Evolutionary conservation across 53 echinoderm and acorn worm species (phyloP).

Genomic region (Pentamera pediparva): DNA sequence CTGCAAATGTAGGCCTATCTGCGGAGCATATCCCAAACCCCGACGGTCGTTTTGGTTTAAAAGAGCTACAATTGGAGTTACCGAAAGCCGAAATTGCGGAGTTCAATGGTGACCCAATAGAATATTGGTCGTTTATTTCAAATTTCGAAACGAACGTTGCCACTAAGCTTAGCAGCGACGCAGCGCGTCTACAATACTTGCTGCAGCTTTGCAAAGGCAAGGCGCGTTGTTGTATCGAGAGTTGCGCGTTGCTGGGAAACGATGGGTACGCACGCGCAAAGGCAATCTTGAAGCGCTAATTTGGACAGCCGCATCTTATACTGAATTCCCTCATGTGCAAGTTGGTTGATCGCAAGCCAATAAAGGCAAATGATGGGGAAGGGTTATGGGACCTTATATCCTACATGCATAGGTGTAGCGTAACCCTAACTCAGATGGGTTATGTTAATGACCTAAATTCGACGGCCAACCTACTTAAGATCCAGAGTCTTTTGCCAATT

Average conservation of each 20-base stretch:
- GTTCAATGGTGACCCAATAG: too few species aligned
- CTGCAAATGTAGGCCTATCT: too few species aligned
- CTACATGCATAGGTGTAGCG: slow-evolving; percentile 28
- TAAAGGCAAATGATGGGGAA: slow-evolving; percentile 13
- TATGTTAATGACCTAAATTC: not conserved
- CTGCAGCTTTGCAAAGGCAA: slow-evolving; percentile 38
- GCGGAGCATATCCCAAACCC: too few species aligned
- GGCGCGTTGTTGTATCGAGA: slow-evolving; percentile 34
- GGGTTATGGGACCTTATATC: slow-evolving; percentile 19
- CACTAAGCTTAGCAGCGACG: not conserved
- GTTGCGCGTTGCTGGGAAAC: slow-evolving; percentile 25
- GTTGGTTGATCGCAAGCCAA: not conserved
- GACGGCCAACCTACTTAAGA: not conserved
- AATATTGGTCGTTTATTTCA: too few species aligned
- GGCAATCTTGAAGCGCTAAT: slow-evolving; percentile 30
- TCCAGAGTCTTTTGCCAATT: slow-evolving; percentile 16
- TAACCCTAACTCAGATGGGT: not conserved
- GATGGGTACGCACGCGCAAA: slow-evolving; percentile 28
- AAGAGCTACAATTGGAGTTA: too few species aligned
- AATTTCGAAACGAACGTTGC: too few species aligned
- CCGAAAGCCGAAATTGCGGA: too few species aligned
- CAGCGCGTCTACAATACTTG: not conserved
- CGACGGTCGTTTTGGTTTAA: too few species aligned
- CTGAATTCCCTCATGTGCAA: slow-evolving; percentile 18
- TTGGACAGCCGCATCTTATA: slow-evolving; percentile 31